phyloP scores from a whole-genome alignment of 2,113 vertebrate genomes.

The Nasalis larvatus region DNA sequence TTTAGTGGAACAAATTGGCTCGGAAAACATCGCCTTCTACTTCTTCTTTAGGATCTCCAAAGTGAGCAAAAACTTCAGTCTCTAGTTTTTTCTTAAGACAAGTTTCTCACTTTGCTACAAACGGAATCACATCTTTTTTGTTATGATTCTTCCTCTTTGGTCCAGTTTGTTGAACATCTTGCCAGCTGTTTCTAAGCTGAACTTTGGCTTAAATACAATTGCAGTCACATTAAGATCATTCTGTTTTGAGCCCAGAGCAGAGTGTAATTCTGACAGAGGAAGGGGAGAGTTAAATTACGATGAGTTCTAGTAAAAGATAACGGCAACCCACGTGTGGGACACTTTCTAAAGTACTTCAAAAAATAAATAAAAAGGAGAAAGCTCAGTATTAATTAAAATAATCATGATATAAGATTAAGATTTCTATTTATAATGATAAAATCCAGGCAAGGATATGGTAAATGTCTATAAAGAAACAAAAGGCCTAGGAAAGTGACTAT shows the following conservation, averaged over 20 bases:
- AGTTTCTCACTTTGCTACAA: constrained; percentile 7
- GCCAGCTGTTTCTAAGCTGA: constrained; percentile 61
- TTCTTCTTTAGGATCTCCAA: not conserved
- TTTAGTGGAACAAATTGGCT: not conserved
- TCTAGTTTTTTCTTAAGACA: constrained; percentile 28
- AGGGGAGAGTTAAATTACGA: constrained; percentile 45
- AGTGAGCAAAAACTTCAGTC: not conserved
- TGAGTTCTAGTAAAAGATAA: constrained; percentile 29
- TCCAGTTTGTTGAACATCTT: constrained; percentile 54
- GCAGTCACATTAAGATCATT: constrained; percentile 43
- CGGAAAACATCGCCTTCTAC: not conserved
- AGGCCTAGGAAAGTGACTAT: not conserved
- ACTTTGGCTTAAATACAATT: constrained; percentile 52
- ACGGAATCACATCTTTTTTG: constrained; percentile 47
- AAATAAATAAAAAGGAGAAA: not conserved
- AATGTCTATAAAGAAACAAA: constrained; percentile 23
- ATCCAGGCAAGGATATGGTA: not conserved
- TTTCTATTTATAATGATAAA: constrained; percentile 27
- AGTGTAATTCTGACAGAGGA: constrained; percentile 53
- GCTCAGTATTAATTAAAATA: constrained; percentile 1
- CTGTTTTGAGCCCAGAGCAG: constrained; percentile 47
- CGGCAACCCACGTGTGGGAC: not conserved
- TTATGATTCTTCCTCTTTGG: constrained; percentile 40
- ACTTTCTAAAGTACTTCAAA: constrained; percentile 18
- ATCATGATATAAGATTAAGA: not conserved